Percentiles rank a stretch among this genome's conserved stretches.
Evolutionary conservation across 1,140 invertebrate species (phyloP).

Genomic region (Manduca sexta): DNA sequence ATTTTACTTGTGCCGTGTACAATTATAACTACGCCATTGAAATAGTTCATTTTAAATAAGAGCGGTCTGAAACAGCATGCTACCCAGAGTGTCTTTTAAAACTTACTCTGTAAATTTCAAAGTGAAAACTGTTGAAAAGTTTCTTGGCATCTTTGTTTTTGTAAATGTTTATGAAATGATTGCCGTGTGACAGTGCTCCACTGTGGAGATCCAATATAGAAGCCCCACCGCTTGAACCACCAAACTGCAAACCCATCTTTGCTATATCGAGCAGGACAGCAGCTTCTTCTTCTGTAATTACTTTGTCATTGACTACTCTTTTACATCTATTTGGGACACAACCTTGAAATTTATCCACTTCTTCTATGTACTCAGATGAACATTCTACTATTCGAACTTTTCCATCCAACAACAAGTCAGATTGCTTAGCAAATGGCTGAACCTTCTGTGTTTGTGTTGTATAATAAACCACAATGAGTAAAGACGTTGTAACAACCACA

Average conservation of each 20-base stretch:
- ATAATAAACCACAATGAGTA: conserved; percentile 75
- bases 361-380: conserved; percentile 74
- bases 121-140: conserved; percentile 80
- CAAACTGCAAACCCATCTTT: conserved; percentile 78
- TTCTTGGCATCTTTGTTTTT: conserved; percentile 73
- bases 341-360: conserved; percentile 73
- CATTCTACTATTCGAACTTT: conserved; percentile 77
- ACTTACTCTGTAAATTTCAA: conserved; percentile 79
- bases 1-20: too few species aligned
- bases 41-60: too few species aligned
- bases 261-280: conserved; percentile 79
- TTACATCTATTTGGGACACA: conserved; percentile 86
- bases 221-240: conserved; percentile 81
- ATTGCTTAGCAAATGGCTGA: conserved; percentile 76
- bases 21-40: too few species aligned
- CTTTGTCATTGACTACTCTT: conserved; percentile 82
- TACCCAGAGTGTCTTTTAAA: too few species aligned
- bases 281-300: conserved; percentile 80
- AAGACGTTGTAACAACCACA: conserved; percentile 43
- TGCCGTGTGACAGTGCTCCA: conserved; percentile 85
- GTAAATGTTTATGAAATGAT: conserved; percentile 85
- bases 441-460: conserved; percentile 76
- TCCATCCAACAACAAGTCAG: conserved; percentile 72
- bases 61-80: too few species aligned
- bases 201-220: conserved; percentile 89